Conservation (phyloP, 1,140 invertebrate genomes). For the Centruroides sculpturatus region DNA sequence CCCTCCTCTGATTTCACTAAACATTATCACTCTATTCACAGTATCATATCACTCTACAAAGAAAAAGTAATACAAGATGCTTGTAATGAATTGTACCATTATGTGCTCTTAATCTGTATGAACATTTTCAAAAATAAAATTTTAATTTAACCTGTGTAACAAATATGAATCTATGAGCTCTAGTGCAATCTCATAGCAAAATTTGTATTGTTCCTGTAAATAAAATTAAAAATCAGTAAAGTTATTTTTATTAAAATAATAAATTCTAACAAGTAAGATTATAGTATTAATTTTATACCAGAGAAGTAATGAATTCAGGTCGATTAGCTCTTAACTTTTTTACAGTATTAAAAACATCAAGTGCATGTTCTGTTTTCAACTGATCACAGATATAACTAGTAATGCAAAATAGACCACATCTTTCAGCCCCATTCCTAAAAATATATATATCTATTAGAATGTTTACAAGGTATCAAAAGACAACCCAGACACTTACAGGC, state of each 20-base stretch:
- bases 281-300: slow-evolving; percentile 2
- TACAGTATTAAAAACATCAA: slow-evolving; percentile 31
- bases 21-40: no score
- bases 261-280: no score
- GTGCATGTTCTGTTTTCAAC: slow-evolving; percentile 29
- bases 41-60: no score
- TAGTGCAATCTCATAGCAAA: slow-evolving; percentile 9
- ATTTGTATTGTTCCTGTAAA: slow-evolving; percentile 6
- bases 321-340: slow-evolving; percentile 19
- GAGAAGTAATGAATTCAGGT: slow-evolving; percentile 16
- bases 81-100: no score
- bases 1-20: no score
- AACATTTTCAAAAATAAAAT: no score
- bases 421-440: slow-evolving; percentile 30
- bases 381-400: slow-evolving; percentile 27
- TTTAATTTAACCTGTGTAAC: background rate
- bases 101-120: no score
- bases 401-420: slow-evolving; percentile 29
- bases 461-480: no score
- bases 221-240: background rate
- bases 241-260: background rate
- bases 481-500: slow-evolving; percentile 5
- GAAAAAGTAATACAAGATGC: no score
- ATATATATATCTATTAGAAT: no score
- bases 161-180: slow-evolving; percentile 4